Conservation (phyloP, 2,888 invertebrate genomes). For the Pilophorus perplexus region DNA sequence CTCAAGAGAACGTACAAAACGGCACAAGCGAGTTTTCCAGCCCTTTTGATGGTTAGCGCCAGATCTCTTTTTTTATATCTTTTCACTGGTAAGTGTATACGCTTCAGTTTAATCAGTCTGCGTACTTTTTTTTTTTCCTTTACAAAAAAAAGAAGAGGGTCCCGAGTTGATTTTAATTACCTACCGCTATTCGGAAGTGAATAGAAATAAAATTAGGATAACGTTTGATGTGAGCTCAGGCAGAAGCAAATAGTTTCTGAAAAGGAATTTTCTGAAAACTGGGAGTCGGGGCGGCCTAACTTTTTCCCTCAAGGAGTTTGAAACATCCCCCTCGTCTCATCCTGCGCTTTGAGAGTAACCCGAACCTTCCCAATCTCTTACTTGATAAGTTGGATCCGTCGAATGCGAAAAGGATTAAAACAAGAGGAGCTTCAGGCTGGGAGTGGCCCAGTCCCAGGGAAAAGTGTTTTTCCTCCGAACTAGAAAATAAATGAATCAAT, state of each 20-base stretch:
- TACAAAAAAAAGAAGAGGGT: too few species aligned
- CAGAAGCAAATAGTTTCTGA: neutral
- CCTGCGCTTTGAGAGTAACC: neutral
- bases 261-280: neutral
- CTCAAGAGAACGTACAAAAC: too few species aligned
- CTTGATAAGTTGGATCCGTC: constrained; percentile 14
- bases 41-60: too few species aligned
- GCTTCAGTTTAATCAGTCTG: too few species aligned
- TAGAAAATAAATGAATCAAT: constrained; percentile 28
- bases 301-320: constrained; percentile 7
- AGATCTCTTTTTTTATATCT: too few species aligned
- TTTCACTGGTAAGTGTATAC: too few species aligned
- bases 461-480: neutral
- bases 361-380: neutral
- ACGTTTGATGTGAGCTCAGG: neutral
- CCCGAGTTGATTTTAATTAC: neutral
- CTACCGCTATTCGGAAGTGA: neutral
- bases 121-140: too few species aligned
- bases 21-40: too few species aligned
- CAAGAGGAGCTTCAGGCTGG: constrained; percentile 2
- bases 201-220: neutral
- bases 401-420: constrained; percentile 25
- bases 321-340: neutral
- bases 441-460: neutral
- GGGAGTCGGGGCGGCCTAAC: constrained; percentile 7